Base-by-base conservation (phyloP, 2,113 vertebrate species). In the Myxocyprinus asiaticus region DNA sequence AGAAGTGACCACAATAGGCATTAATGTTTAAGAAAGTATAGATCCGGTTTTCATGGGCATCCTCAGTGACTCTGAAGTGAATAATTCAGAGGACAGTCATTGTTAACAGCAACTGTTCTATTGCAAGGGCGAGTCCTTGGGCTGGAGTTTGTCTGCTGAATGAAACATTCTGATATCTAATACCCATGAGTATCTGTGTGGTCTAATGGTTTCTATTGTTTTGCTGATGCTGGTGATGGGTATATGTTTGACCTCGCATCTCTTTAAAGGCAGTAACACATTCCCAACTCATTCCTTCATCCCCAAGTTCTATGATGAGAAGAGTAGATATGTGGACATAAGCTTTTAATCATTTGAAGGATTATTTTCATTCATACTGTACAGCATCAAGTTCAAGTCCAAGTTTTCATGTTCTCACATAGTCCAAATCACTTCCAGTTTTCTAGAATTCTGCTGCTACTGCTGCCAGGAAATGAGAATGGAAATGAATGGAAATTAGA, bases 171-270 rank as follows among this genome's bases (percentile, higher is more conserved):
- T 80, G 81, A 82, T 63, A 79, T 62, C 56, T 76, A 83, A 81
- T 61, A 82, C 77, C 78, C 71, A 79, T 8, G 56, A 82, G 76
- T 79, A 59, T 77, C 59, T n/a, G 63, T 77, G 51, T 42, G 59
- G 68, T 47, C 59, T 42, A 70, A 67, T 63, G 81, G 59, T 56
- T 56, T 76, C 4, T 70, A 69, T 59, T 59, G 74, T 63, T 75
- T 58, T 65, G 85, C 83, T 85, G 85, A 88, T 83, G 77, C 67
- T 67, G 62, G 59, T 66, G 81, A 79, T 85, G 67, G 72, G 67
- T 5, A 64, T 71, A 82, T 67, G 5, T 87, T 77, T 84, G 86
- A 85, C 88, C 83, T 81, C 62, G 43, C 64, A 42, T 77, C 0
- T 50, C 56, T 51, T 67, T 47, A 47, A 70, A 70, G 51, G 51